Evolutionary conservation across 1,140 invertebrate species (phyloP).

Genomic region (Cydia amplana): DNA sequence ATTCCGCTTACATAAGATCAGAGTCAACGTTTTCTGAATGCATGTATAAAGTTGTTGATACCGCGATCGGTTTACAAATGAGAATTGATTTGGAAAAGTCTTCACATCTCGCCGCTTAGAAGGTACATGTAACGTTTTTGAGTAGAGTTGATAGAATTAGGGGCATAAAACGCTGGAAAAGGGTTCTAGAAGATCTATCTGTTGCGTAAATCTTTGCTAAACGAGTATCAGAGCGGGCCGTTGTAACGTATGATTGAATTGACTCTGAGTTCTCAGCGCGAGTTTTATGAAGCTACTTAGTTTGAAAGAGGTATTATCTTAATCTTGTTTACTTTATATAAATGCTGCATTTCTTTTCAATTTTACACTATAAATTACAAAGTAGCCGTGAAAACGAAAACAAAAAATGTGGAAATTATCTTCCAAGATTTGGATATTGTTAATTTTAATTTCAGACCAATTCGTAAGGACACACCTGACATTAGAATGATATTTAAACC

Average conservation of each 20-base stretch:
- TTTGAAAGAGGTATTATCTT: background rate
- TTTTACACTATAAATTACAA: too few species aligned
- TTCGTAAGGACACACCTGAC: too few species aligned
- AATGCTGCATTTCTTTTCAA: background rate
- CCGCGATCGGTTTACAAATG: constrained; percentile 28
- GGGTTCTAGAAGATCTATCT: constrained; percentile 59
- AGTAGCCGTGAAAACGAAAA: too few species aligned
- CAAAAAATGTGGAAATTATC: too few species aligned
- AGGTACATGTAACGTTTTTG: constrained; percentile 43
- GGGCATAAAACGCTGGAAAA: constrained; percentile 51
- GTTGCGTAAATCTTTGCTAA: constrained; percentile 61
- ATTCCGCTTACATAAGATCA: background rate
- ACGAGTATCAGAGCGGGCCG: constrained; percentile 39
- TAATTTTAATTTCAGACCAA: too few species aligned
- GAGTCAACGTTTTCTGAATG: background rate
- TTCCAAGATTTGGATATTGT: too few species aligned
- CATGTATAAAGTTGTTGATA: background rate
- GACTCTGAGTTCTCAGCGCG: background rate
- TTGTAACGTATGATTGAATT: constrained; percentile 32
- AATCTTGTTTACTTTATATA: background rate
- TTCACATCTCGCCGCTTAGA: constrained; percentile 14
- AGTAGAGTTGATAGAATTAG: constrained; percentile 46
- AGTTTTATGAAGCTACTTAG: constrained; percentile 31
- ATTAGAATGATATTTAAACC: too few species aligned
- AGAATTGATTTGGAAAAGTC: constrained; percentile 25